Evolutionary conservation across 2,113 vertebrate genomes (phyloP).

Genomic region (Xerus inauris): DNA sequence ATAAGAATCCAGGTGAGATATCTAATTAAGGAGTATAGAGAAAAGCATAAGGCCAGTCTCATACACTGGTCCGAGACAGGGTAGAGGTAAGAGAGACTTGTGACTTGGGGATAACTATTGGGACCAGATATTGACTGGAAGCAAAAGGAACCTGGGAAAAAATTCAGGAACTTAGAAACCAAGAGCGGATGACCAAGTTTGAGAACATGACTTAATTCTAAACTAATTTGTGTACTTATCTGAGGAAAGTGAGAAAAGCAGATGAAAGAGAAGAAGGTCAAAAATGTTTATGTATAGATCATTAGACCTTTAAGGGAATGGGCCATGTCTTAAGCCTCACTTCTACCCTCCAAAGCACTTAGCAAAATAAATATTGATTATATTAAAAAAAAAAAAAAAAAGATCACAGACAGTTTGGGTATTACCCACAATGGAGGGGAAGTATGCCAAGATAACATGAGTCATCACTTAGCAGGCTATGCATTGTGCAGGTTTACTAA

Average conservation of each 20-base stretch:
- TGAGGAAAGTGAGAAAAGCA: background rate
- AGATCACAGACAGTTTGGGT: background rate
- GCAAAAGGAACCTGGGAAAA: background rate
- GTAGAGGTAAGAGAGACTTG: background rate
- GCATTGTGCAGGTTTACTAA: background rate
- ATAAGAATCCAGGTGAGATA: background rate
- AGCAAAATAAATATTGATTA: slow-evolving; percentile 46
- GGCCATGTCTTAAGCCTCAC: background rate
- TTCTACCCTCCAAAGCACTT: slow-evolving; percentile 23
- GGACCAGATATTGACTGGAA: background rate
- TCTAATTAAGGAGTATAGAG: background rate
- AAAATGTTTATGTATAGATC: background rate
- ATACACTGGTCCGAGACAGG: background rate
- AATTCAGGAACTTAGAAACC: background rate
- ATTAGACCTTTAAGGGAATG: background rate
- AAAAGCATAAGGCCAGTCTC: background rate
- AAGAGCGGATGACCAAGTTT: background rate
- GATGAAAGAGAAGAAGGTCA: background rate
- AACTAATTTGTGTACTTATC: background rate
- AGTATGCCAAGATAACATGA: background rate
- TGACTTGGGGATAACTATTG: background rate
- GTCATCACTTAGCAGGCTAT: background rate
- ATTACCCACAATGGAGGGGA: background rate
- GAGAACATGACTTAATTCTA: slow-evolving; percentile 14
- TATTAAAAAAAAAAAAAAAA: background rate